phyloP scores from a whole-genome alignment of 2,888 invertebrate genomes.

The Xestobium rufovillosum region DNA sequence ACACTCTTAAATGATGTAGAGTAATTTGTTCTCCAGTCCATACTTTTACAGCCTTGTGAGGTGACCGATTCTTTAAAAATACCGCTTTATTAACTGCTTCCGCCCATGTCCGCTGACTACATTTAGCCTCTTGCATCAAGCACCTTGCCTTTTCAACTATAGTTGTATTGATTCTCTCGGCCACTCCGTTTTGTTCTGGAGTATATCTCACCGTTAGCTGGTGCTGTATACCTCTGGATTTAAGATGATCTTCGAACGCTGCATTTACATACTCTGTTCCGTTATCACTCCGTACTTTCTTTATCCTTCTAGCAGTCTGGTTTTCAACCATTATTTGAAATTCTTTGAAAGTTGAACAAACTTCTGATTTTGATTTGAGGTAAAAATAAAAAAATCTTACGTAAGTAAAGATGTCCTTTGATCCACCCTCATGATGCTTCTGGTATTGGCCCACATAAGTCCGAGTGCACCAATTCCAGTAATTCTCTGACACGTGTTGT shows the following conservation, averaged over 20 bases:
- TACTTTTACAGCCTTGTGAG: background rate
- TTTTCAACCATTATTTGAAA: too few species aligned
- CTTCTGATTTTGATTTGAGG: background rate
- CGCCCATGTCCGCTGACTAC: too few species aligned
- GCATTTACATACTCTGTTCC: conserved; percentile 1
- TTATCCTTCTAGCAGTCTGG: conserved; percentile 1
- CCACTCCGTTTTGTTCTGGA: too few species aligned
- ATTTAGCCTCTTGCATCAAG: conserved; percentile 3
- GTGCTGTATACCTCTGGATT: background rate
- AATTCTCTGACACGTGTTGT: conserved; percentile 13
- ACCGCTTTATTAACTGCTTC: too few species aligned
- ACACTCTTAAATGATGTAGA: too few species aligned
- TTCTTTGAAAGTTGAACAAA: too few species aligned
- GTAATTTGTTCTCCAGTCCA: background rate
- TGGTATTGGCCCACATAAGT: too few species aligned
- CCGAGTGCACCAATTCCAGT: too few species aligned
- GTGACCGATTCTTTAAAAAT: conserved; percentile 1
- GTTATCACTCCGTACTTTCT: conserved; percentile 1
- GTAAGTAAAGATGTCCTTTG: too few species aligned
- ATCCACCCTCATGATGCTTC: too few species aligned
- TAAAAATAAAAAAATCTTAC: background rate
- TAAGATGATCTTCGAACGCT: background rate
- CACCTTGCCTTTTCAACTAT: conserved; percentile 3
- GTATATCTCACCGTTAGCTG: too few species aligned
- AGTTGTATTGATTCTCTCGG: too few species aligned